Base-by-base conservation (phyloP, 2,797 vertebrate genomes). In the Acipenser ruthenus region DNA sequence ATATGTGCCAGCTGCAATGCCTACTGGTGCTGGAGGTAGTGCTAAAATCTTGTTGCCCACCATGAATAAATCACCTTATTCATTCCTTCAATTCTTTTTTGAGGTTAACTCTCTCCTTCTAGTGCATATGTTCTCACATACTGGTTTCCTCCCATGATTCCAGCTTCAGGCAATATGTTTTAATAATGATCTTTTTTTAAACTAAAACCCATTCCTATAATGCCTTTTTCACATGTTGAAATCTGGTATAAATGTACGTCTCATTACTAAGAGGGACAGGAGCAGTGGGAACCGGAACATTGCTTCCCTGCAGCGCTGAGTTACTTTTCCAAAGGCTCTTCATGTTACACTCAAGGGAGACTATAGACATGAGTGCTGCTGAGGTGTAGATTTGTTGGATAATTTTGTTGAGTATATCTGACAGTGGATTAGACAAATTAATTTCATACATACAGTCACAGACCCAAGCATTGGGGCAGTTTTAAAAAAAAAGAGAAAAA, bases 181-280 rank as follows among this genome's bases (percentile, higher is more conserved):
- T 88, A 89, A 88, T 90, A 87, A 90, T 88, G 85, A 89, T 80
- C 78, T 76, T 74, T 78, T 74, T 82, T 79, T 78, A 77, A 80
- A 80, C 79, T 81, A 75, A 80, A 73, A 72, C 49, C 69, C 82
- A 81, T 70, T 67, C 70, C 81, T 81, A 77, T 78, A 83, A 88
- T 87, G 80, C 79, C 74, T 89, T 86, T 86, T 86, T 82, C 86
- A 82, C 84, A 84, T 88, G 85, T 88, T 84, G 86, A 80, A 85
- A 83, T 83, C 77, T 77, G 80, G 76, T 80, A 79, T 86, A 87
- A 87, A 87, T 87, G 83, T 82, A 80, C 84, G 80, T 72, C 84
- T 89, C 86, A 87, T 89, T 90, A 89, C 77, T 82, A 37, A 37
- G 37, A 37, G 81, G 80, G 78, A 86, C 80, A 79, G 78, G 78